Conservation (phyloP, 2,888 invertebrate genomes). For the Tetragnatha montana region DNA sequence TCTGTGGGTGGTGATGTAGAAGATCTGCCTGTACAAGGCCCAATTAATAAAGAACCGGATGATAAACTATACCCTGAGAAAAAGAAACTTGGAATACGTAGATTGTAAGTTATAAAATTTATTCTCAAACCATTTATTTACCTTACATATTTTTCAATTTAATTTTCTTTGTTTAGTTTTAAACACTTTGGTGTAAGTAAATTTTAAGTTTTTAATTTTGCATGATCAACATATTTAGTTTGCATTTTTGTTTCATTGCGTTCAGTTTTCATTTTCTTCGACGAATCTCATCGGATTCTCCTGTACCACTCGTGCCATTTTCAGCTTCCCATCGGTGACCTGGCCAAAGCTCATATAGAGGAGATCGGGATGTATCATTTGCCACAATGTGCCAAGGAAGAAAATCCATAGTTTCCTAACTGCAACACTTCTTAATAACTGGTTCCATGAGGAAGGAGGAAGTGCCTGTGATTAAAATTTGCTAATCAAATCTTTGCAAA, state of each 20-base stretch:
- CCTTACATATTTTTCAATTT: not conserved
- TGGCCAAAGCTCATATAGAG: conserved; percentile 69
- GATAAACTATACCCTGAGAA: conserved; percentile 78
- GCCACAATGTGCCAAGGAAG: conserved; percentile 47
- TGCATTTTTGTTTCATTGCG: conserved; percentile 58
- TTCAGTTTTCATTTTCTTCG: conserved; percentile 70
- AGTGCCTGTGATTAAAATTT: conserved; percentile 52
- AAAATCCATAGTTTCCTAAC: conserved; percentile 12
- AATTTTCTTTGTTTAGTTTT: conserved; percentile 30
- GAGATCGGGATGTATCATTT: conserved; percentile 32
- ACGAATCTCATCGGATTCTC: conserved; percentile 64
- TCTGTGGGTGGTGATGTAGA: conserved; percentile 76
- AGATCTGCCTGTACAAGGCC: conserved; percentile 96
- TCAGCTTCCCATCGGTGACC: conserved; percentile 70
- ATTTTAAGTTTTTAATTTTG: conserved; percentile 32
- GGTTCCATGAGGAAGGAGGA: conserved; percentile 8
- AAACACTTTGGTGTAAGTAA: conserved; percentile 11
- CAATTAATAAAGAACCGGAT: conserved; percentile 95
- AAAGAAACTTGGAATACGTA: conserved; percentile 67
- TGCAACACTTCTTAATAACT: conserved; percentile 27
- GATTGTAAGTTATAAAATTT: conserved; percentile 68
- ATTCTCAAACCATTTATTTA: not conserved
- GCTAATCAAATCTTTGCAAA: conserved; percentile 18
- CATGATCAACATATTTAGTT: conserved; percentile 56
- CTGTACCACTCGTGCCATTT: conserved; percentile 70